Conservation (phyloP, 2,113 vertebrate species). For the Chionodraco myersi region DNA sequence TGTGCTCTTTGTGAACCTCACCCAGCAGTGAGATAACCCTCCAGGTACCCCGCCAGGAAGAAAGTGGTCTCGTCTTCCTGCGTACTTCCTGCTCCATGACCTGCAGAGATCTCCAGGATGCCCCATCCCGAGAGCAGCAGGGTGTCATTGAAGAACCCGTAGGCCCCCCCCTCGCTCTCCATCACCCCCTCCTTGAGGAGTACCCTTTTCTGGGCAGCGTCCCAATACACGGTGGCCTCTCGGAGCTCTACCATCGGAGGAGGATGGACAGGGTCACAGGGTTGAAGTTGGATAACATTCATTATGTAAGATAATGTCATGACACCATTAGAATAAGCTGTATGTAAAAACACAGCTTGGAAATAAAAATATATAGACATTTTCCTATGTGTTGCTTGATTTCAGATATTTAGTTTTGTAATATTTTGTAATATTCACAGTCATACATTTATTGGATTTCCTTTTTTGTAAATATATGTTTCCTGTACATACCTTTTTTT, state of each 20-base stretch:
- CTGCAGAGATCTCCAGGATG: slow-evolving; percentile 89
- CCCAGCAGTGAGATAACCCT: slow-evolving; percentile 91
- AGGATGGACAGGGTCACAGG: slow-evolving; percentile 50
- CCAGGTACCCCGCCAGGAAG: slow-evolving; percentile 90
- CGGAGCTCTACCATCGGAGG: slow-evolving; percentile 65
- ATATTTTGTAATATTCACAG: too few relatives aligned
- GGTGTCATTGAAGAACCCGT: slow-evolving; percentile 90
- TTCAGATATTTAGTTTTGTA: background rate
- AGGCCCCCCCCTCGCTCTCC: slow-evolving; percentile 87
- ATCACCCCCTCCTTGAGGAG: slow-evolving; percentile 81
- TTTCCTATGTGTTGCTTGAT: background rate
- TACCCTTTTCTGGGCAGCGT: slow-evolving; percentile 82
- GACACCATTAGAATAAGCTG: slow-evolving; percentile 18
- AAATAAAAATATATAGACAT: background rate
- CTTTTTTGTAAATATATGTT: too few relatives aligned
- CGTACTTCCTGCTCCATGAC: slow-evolving; percentile 78
- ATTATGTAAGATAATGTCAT: slow-evolving; percentile 69
- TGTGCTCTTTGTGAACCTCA: slow-evolving; percentile 75
- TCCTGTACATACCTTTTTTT: too few relatives aligned
- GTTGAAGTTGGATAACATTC: slow-evolving; percentile 68
- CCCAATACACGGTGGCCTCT: slow-evolving; percentile 88
- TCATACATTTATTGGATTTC: too few relatives aligned
- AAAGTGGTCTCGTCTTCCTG: slow-evolving; percentile 85
- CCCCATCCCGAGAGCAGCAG: slow-evolving; percentile 88
- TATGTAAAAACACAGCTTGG: background rate